phyloP scores from a whole-genome alignment of 2,113 vertebrate species.

The Saimiri boliviensis region DNA sequence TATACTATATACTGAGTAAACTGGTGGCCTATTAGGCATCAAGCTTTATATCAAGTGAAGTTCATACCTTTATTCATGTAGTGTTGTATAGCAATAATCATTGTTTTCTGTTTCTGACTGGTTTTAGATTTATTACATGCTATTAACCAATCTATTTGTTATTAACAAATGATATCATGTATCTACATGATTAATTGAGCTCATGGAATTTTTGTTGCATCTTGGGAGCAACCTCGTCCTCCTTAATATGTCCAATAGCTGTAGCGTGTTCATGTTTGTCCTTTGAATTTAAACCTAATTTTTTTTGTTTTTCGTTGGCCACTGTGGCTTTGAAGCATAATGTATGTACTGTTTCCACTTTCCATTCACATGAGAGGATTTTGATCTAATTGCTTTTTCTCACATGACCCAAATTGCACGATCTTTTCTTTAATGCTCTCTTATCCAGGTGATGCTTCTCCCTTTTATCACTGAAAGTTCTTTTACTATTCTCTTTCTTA shows the following conservation, averaged over 20 bases:
- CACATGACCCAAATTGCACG: neutral
- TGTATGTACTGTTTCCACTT: neutral
- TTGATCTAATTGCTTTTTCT: neutral
- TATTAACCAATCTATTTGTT: neutral
- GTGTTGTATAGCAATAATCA: neutral
- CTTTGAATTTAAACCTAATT: neutral
- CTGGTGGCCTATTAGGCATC: neutral
- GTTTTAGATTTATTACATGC: neutral
- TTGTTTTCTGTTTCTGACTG: neutral
- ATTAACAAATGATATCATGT: neutral
- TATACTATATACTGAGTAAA: neutral
- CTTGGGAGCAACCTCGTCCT: neutral
- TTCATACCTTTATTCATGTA: neutral
- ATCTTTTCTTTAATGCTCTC: neutral
- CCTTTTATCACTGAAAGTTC: neutral
- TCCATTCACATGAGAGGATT: neutral
- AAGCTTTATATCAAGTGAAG: neutral
- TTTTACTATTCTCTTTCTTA: slow-evolving; percentile 4
- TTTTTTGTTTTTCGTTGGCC: neutral
- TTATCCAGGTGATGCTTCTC: neutral
- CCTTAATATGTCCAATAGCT: neutral
- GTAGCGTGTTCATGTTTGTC: neutral
- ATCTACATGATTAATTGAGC: neutral
- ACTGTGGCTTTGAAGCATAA: neutral
- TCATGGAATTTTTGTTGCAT: neutral